Conservation (phyloP, 1,140 invertebrate species). For the Aradophagus sp. region DNA sequence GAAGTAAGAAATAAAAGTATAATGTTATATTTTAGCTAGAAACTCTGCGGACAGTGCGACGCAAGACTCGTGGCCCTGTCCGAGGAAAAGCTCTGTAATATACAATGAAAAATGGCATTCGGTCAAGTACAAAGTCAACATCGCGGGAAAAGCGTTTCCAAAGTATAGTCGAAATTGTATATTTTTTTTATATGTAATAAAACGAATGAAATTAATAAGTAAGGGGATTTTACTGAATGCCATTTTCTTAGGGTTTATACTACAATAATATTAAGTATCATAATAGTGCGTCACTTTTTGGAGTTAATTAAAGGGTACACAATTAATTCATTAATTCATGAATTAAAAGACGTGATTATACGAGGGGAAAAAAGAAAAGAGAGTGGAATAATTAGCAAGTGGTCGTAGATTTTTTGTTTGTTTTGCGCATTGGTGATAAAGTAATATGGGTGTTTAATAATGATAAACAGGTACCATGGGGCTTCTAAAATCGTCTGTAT, state of each 20-base stretch:
- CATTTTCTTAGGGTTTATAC: slow-evolving; percentile 72
- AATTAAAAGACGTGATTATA: slow-evolving; percentile 45
- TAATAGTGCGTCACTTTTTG: slow-evolving; percentile 69
- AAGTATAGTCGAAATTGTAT: slow-evolving; percentile 75
- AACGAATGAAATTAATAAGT: slow-evolving; percentile 69
- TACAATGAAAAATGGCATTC: slow-evolving; percentile 75
- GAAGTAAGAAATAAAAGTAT: slow-evolving; percentile 50
- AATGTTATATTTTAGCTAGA: slow-evolving; percentile 71
- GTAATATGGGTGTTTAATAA: no score
- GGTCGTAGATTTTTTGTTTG: no score
- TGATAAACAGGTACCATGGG: slow-evolving; percentile 63
- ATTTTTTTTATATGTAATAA: slow-evolving; percentile 76
- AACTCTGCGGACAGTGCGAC: slow-evolving; percentile 61
- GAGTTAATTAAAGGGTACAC: slow-evolving; percentile 52
- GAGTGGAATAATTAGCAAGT: no score
- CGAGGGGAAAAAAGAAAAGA: slow-evolving; percentile 5
- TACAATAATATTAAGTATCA: slow-evolving; percentile 58
- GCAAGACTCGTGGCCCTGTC: slow-evolving; percentile 62
- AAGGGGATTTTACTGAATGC: slow-evolving; percentile 72
- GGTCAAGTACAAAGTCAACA: slow-evolving; percentile 74
- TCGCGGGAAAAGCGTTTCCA: slow-evolving; percentile 68
- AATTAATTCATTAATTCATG: slow-evolving; percentile 23
- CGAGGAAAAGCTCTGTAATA: slow-evolving; percentile 67
- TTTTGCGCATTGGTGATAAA: no score
- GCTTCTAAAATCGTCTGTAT: slow-evolving; percentile 65